Conservation (phyloP, 2,888 invertebrate species). For the Melinaea menophilus region DNA sequence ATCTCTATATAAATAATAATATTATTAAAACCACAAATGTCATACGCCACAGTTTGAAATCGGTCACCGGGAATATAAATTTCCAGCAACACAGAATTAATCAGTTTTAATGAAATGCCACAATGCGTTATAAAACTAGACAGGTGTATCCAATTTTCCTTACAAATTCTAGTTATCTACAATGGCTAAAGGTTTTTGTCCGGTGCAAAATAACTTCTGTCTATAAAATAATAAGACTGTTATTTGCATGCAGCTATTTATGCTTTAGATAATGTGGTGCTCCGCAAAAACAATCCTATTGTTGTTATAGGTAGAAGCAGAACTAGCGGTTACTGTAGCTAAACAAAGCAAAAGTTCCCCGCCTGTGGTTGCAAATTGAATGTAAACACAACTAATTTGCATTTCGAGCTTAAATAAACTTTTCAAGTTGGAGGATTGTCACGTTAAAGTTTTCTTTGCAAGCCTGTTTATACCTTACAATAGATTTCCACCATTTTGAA, state of each 20-base stretch:
- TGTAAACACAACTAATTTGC: constrained; percentile 55
- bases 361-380: constrained; percentile 52
- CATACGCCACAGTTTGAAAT: no score
- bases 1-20: no score
- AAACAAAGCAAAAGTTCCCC: constrained; percentile 48
- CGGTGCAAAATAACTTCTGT: not conserved
- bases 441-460: constrained; percentile 26
- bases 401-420: constrained; percentile 36
- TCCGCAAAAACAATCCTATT: constrained; percentile 23
- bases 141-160: constrained; percentile 25
- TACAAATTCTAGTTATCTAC: constrained; percentile 23
- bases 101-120: constrained; percentile 19
- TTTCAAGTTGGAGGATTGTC: constrained; percentile 20
- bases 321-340: constrained; percentile 37
- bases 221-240: not conserved
- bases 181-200: not conserved
- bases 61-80: not conserved
- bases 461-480: constrained; percentile 1
- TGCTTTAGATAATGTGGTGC: constrained; percentile 18
- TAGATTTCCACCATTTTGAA: constrained; percentile 3
- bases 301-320: constrained; percentile 20
- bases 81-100: constrained; percentile 6
- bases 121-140: constrained; percentile 11
- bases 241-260: constrained; percentile 17
- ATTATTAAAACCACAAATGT: no score